phyloP scores from a whole-genome alignment of 2,797 vertebrate genomes.

The Cottoperca gobio region DNA sequence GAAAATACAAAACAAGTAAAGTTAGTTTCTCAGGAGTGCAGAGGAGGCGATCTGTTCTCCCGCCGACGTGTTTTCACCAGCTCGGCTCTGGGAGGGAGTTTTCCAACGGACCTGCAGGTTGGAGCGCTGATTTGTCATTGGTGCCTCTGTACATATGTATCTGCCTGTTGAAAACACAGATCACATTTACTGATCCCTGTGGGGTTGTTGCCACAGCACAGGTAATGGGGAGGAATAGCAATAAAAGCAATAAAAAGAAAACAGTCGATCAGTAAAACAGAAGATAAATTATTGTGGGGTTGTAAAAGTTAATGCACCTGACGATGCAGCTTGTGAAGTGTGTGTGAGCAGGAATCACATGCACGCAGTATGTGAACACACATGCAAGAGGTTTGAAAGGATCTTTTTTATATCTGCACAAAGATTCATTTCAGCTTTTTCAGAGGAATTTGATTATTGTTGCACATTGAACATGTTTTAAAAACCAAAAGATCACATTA shows the following conservation, averaged over 20 bases:
- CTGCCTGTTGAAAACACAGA: constrained; percentile 26
- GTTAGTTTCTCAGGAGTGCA: constrained; percentile 31
- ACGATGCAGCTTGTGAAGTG: constrained; percentile 3
- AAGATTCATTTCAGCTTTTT: background rate
- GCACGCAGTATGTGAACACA: no score
- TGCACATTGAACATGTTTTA: background rate
- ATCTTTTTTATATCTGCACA: background rate
- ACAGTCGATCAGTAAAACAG: constrained; percentile 39
- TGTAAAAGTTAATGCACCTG: constrained; percentile 34
- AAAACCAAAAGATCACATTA: background rate
- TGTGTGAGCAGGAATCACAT: background rate
- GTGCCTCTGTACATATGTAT: constrained; percentile 18
- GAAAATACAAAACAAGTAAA: constrained; percentile 35
- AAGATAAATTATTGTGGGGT: constrained; percentile 43
- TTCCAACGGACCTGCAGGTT: constrained; percentile 33
- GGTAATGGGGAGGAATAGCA: constrained; percentile 38
- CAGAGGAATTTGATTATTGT: background rate
- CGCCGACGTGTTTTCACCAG: background rate
- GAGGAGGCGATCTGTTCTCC: constrained; percentile 37
- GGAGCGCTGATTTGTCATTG: constrained; percentile 25
- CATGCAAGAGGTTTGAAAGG: background rate
- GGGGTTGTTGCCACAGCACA: constrained; percentile 26
- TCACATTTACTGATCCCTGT: constrained; percentile 53
- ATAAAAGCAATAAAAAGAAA: constrained; percentile 55
- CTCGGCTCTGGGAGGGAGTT: background rate